Base-by-base conservation (phyloP, 1,140 invertebrate genomes). In the Babylonia areolata region DNA sequence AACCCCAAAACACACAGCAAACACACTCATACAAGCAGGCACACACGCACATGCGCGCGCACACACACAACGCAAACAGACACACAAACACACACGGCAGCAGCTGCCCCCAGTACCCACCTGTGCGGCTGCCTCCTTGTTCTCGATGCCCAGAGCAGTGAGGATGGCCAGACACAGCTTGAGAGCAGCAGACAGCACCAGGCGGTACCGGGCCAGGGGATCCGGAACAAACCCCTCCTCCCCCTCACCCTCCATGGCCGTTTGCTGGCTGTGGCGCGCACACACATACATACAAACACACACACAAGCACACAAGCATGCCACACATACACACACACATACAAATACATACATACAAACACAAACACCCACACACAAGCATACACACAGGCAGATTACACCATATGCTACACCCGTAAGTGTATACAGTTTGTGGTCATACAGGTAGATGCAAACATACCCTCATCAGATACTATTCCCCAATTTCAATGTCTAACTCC, bases 101-200 rank as follows among this genome's bases (percentile, higher is more conserved):
- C 9, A 17, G 9, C 46, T 17, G 0, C 46, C 2, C 42, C 42
- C 15, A 5, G 9, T 17, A 9, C 46, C 17, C 5, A 80, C 94
- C 94, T 98, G 97, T 35, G 96, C 94, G 1, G 97, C 96, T 77
- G 96, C 97, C 89, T 90, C 96, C 96, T 93, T 96, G 95, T 98
- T 98, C 85, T 97, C 96, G 0, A 96, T 95, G 58, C 97, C 97
- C 12, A 98, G 94, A 0, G 97, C 97, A 3, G 97, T 97, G 2
- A 98, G 94, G 35, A 98, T 93, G 20, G 97, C 96, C 91, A 97
- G 96, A 93, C 97, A 98, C 3, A 98, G 94, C 88, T 96, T 95
- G 37, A 98, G 92, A 37, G 97, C 96, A 0, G 97, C 97, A 69
- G 97, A 95, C 75, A 98, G 95, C 33, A 98, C 96, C 91, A 97